Base-by-base conservation (phyloP, 2,888 invertebrate species). In the Chrysomela aeneicollis region DNA sequence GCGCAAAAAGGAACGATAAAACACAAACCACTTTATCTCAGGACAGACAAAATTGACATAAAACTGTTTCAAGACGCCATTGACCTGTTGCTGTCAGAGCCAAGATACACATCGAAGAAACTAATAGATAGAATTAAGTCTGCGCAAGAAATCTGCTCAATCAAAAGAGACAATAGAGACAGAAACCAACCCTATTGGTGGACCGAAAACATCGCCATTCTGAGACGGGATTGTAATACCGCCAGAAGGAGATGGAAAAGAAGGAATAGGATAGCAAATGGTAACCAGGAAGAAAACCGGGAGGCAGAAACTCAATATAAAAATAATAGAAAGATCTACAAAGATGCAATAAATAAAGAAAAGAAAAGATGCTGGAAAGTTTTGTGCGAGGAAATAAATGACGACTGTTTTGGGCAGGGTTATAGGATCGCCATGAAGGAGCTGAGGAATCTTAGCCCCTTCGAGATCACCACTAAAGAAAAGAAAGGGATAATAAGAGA, bases 101-200 rank as follows among this genome's bases (percentile, higher is more conserved):
- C 49, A 2, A 49, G 49, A 1, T 49, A 49, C 22, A 49, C 2
- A 12, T 1, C 19, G 22, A 49, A 19, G 10, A 49, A 49, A 19
- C 49, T 49, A 10, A 49, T 19, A 18, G 49, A 49, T 6, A 49
- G 19, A 22, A 49, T 49, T 1, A 49, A 22, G 10, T 19, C 5
- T 22, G 49, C 49, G 49, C 49, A 49, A 22, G 49, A 49, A 49
- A 9, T 49, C 19, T 19, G 49, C 19, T 10, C 49, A 49, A 49
- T 12, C 1, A 18, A 22, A 49, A 49, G 8, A 4, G 5, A 10
- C 22, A 49, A 49, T 8, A 1, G 19, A 49, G 8, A 22, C 6
- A 19, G 21, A 12, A 19, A 12, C 5, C 49, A 49, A 9, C 49
- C 49, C 2, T 49, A 49, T 8, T 49, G 49, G 49, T 49, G 19